Percentiles rank a stretch among this genome's conserved stretches.
Conservation (phyloP, 2,113 vertebrate species). For the Macquaria ambigua region DNA sequence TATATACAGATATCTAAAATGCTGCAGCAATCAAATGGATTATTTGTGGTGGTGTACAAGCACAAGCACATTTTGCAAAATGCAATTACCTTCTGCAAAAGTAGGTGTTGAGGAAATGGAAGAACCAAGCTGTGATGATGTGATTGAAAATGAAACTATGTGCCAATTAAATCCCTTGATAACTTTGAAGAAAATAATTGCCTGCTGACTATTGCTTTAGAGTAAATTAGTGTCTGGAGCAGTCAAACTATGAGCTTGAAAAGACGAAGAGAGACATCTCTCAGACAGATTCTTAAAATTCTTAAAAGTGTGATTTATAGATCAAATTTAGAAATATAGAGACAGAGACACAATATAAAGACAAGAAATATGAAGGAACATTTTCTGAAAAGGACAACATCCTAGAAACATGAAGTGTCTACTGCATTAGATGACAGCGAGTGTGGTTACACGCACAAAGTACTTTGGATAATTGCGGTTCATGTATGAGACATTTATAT, state of each 20-base stretch:
- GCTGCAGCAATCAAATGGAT: not conserved
- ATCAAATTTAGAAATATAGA: not conserved
- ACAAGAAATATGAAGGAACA: not conserved
- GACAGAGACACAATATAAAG: not conserved
- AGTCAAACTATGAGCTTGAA: not conserved
- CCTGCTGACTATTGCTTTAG: not conserved
- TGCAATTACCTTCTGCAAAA: conserved; percentile 17
- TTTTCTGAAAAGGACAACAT: not conserved
- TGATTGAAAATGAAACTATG: not conserved
- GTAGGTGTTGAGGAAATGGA: not conserved
- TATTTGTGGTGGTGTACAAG: not conserved
- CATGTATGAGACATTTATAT: conserved; percentile 5
- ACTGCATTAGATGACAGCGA: not conserved
- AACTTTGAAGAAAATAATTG: conserved; percentile 3
- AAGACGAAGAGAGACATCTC: not conserved
- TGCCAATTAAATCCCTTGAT: conserved; percentile 6
- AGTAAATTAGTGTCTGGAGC: not conserved
- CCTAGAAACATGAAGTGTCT: not conserved
- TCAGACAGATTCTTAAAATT: not conserved
- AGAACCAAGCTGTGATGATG: not conserved
- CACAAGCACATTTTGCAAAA: not conserved
- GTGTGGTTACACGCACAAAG: not conserved
- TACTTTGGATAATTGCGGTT: not conserved
- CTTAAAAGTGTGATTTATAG: not conserved
- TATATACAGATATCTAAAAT: not conserved